Base-by-base conservation (phyloP, 2,888 invertebrate genomes). In the Esperia sulphurella region DNA sequence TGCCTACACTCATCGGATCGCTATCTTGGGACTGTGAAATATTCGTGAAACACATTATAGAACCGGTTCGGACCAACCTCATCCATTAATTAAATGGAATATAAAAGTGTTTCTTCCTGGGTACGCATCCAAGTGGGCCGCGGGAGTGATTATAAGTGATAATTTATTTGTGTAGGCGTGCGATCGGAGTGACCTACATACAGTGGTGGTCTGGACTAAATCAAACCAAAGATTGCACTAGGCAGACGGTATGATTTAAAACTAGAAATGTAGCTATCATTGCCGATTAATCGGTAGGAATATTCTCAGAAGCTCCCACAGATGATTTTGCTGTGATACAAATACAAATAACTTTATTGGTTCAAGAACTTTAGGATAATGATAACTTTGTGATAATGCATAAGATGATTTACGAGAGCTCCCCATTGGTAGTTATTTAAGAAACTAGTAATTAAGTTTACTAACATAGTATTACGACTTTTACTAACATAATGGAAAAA, bases 151-250 rank as follows among this genome's bases (percentile, higher is more conserved):
- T 54, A 62, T 65, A 55, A 63, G 65, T 68, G 70, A 70, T 74
- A 66, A 70, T 73, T 71, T 61, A 65, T 55, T 53, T 50, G 68
- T 68, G 76, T 73, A 63, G 75, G 75, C 70, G 73, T n/a, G n/a
- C 50, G 59, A 66, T 65, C 56, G 56, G 51, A 46, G 46, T 65
- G 75, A 73, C 81, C 77, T 65, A 77, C 66, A 72, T 79, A 51
- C 53, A 44, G 53, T 50, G 46, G 52, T 51, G 60, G 54, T 69
- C 72, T 73, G 71, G 68, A 70, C 64, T 71, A 61, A 65, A 71
- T 73, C 68, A 65, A 51, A n/a, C 1, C 35, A 73, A 53, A 76
- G 70, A 78, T 50, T 60, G 66, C 37, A 38, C 6, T n/a, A 12
- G 3, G 38, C 38, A 31, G 31, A 31, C 9, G 31, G 31, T 31